Evolutionary conservation across 2,888 invertebrate genomes (phyloP), one percentile per base, ranked within the genome.

Genomic region (Periphyllus acericola): DNA sequence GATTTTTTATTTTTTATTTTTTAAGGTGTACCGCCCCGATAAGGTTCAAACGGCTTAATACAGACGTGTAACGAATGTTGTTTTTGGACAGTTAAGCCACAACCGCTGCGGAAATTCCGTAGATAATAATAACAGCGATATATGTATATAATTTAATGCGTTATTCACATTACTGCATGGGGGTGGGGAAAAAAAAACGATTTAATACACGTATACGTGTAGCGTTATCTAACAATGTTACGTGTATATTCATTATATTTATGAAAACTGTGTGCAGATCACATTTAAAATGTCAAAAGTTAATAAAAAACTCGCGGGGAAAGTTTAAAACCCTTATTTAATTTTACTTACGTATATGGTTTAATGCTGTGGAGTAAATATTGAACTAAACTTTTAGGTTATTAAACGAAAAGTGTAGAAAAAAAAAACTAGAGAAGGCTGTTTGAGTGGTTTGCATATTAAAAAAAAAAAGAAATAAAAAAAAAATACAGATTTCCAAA

Each of bases 281-380:
- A 19, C n/a, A 71, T 71, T 82, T 80, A 32, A 71, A 52, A 82
- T 71, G 32, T 82, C 52, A 71, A 82, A 82, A 82, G 82, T 82
- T 71, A 46, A 82, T 82, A 71, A 46, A 36, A 68, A 40, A 21
- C 68, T 40, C 29, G 29, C 21, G 21, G 25, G 25, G 0, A 80
- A 60, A 36, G 80, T 80, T 66, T 6, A 66, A 80, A 66, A 80
- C 25, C 34, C 55, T 79, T 60, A 36, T 80, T 80, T 80, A 80
- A 55, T 79, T 79, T 55, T 32, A 78, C 34, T 32, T 32, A 25
- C 55, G 34, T 46, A 34, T 34, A 52, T 55, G 32, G 21, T 32
- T 25, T 34, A 55, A 79, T 34, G 14, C 34, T 34, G 8, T 17
- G 29, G 34, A 79, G 79, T 36, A 79, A 60, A 79, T 60, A 60